phyloP scores from a whole-genome alignment of 53 echinoderm and acorn worm genomes.

The Holothuria leucospilota region DNA sequence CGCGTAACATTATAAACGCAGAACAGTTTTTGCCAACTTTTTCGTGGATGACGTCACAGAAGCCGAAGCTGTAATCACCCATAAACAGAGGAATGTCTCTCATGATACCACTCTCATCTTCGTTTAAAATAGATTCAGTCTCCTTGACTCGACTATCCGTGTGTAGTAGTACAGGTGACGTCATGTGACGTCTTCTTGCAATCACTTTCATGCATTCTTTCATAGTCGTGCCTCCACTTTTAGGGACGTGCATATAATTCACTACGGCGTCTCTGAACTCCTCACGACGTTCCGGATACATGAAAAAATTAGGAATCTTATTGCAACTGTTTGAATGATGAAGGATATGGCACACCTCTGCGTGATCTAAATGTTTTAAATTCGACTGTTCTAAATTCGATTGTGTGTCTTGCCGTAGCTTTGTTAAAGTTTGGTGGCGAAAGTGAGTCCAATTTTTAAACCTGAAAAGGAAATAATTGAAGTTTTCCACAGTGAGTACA shows the following conservation, averaged over 20 bases:
- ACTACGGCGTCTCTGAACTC: not conserved
- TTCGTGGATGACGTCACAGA: slow-evolving; percentile 29
- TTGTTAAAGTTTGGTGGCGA: too few relatives aligned
- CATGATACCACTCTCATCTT: not conserved
- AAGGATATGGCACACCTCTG: slow-evolving; percentile 1
- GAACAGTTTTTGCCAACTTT: slow-evolving; percentile 29
- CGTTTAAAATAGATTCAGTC: slow-evolving; percentile 18
- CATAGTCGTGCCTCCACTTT: slow-evolving; percentile 33
- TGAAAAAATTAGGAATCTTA: slow-evolving; percentile 17
- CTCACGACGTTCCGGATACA: not conserved
- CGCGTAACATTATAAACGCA: slow-evolving; percentile 34
- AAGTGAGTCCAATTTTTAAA: too few relatives aligned
- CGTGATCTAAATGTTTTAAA: too few relatives aligned
- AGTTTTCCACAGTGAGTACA: too few relatives aligned
- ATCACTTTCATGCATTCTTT: slow-evolving; percentile 36
- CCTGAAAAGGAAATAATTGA: too few relatives aligned
- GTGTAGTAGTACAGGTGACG: slow-evolving; percentile 29
- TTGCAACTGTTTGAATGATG: slow-evolving; percentile 33
- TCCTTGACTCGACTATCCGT: not conserved
- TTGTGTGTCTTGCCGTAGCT: too few relatives aligned
- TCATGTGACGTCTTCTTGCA: not conserved
- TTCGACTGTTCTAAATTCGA: too few relatives aligned
- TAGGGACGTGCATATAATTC: slow-evolving; percentile 36
- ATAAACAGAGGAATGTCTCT: not conserved
- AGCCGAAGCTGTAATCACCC: slow-evolving; percentile 43